Evolutionary conservation across 2,888 invertebrate genomes (phyloP).

Genomic region (Pimpla rufipes): DNA sequence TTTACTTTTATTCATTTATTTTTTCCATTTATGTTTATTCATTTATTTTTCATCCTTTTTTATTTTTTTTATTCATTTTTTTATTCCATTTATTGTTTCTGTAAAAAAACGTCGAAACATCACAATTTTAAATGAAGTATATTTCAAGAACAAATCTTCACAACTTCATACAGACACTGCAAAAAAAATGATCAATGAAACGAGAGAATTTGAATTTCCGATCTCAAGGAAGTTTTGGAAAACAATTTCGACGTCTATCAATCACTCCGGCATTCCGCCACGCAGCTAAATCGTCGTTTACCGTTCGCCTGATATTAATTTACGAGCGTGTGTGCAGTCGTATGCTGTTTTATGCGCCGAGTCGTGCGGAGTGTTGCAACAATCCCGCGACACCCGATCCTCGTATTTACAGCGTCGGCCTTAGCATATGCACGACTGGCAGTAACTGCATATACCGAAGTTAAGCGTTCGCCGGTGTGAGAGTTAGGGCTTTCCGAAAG

Average conservation of each 20-base stretch:
- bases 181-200: slow-evolving; percentile 2
- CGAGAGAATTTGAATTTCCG: not conserved
- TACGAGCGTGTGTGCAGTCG: slow-evolving; percentile 14
- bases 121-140: not conserved
- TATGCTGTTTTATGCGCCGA: slow-evolving; percentile 37
- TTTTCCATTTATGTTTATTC: too few species aligned
- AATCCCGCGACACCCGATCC: slow-evolving; percentile 48
- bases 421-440: slow-evolving; percentile 1
- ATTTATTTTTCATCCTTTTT: too few species aligned
- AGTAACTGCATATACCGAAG: slow-evolving; percentile 45
- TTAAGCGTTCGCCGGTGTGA: slow-evolving; percentile 12
- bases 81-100: too few species aligned
- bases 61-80: too few species aligned
- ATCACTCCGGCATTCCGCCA: not conserved
- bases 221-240: not conserved
- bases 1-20: too few species aligned
- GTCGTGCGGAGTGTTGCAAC: slow-evolving; percentile 46
- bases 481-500: slow-evolving; percentile 72
- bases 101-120: too few species aligned
- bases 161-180: not conserved
- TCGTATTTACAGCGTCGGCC: slow-evolving; percentile 19
- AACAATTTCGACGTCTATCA: slow-evolving; percentile 3
- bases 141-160: not conserved
- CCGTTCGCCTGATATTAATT: slow-evolving; percentile 25
- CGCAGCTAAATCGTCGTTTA: slow-evolving; percentile 20